phyloP scores from a whole-genome alignment of 2,797 vertebrate genomes.

The Lepus townsendii region DNA sequence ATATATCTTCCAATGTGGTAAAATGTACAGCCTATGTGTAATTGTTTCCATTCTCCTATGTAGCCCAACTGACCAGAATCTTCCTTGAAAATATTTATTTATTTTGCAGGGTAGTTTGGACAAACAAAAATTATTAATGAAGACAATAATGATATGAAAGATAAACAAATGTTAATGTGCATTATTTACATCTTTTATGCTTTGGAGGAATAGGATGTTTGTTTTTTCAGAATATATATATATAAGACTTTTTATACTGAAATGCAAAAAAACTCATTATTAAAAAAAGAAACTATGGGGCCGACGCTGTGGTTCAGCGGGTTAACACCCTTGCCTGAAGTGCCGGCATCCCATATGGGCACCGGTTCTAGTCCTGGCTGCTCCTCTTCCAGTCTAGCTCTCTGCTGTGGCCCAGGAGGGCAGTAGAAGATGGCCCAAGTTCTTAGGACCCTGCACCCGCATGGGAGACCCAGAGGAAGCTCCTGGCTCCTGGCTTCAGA shows the following conservation, averaged over 20 bases:
- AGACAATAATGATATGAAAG: not conserved
- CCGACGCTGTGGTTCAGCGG: not conserved
- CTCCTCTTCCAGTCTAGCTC: too few species aligned
- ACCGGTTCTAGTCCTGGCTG: too few species aligned
- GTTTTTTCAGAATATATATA: conserved; percentile 3
- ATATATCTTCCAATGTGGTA: not conserved
- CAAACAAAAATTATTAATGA: conserved; percentile 21
- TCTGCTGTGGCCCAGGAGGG: too few species aligned
- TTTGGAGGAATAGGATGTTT: not conserved
- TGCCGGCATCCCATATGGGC: too few species aligned
- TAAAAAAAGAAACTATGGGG: not conserved
- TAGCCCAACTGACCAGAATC: not conserved
- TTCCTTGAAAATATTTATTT: not conserved
- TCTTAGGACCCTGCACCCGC: too few species aligned
- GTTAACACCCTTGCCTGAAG: too few species aligned
- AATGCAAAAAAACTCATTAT: not conserved
- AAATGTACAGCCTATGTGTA: not conserved
- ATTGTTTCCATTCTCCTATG: not conserved
- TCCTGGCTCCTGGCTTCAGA: too few species aligned
- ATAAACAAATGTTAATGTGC: not conserved
- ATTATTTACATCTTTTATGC: not conserved
- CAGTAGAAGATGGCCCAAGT: too few species aligned
- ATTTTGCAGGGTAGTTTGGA: not conserved
- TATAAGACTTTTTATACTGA: not conserved
- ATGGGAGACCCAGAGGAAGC: too few species aligned